Evolutionary conservation across 2,113 vertebrate genomes (phyloP).

Genomic region (Riparia riparia): DNA sequence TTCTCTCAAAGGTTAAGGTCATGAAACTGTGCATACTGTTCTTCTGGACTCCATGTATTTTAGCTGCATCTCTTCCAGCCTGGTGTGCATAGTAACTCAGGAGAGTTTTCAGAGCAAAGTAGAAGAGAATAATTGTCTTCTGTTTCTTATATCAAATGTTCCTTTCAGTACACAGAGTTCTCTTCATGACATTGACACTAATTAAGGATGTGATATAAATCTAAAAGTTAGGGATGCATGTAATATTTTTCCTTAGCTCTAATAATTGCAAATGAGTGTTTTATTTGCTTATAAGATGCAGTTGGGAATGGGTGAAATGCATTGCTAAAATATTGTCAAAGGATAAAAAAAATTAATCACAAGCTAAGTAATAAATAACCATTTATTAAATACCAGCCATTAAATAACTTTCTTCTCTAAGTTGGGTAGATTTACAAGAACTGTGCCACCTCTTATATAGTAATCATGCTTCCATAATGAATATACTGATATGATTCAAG

Average conservation of each 20-base stretch:
- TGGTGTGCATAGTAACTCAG: background rate
- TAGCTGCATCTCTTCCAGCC: background rate
- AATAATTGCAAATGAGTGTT: background rate
- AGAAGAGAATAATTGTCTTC: background rate
- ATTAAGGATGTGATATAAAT: background rate
- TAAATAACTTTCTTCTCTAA: background rate
- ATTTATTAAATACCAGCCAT: background rate
- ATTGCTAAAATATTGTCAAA: background rate
- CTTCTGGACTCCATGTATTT: background rate
- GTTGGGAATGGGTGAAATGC: background rate
- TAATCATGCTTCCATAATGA: background rate
- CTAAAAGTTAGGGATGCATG: background rate
- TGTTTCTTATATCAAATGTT: background rate
- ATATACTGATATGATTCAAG: background rate
- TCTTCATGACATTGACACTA: background rate
- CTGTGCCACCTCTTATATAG: background rate
- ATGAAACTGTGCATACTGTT: background rate
- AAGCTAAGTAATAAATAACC: background rate
- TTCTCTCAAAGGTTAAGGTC: background rate
- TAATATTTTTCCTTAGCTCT: background rate
- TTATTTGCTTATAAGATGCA: background rate
- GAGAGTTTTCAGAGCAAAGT: background rate
- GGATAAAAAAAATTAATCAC: background rate
- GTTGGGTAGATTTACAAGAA: background rate
- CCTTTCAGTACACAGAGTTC: background rate